Percentiles rank a stretch among this genome's conserved stretches.
phyloP scores from a whole-genome alignment of 2,113 vertebrate genomes.

The Oenanthe melanoleuca region DNA sequence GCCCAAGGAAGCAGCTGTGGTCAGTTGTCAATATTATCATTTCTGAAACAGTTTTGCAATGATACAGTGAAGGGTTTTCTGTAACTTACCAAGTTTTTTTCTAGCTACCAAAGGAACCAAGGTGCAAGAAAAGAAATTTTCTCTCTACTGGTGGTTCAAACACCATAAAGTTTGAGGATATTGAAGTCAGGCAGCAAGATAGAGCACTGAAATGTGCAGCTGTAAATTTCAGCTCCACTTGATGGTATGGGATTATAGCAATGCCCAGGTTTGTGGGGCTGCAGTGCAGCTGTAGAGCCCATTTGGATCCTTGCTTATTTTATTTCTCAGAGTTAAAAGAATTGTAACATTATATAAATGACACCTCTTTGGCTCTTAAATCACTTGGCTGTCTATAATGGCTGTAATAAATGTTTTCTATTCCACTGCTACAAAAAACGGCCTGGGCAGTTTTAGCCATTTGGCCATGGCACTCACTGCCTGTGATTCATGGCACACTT shows the following conservation, averaged over 20 bases:
- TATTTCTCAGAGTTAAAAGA: constrained; percentile 12
- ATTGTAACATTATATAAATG: constrained; percentile 17
- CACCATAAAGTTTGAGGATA: not conserved
- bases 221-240: not conserved
- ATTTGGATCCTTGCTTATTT: not conserved
- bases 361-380: constrained; percentile 35
- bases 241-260: not conserved
- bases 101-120: not conserved
- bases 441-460: not conserved
- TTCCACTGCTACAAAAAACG: not conserved
- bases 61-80: not conserved
- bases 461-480: not conserved
- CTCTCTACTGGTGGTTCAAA: not conserved
- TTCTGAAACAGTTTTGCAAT: not conserved
- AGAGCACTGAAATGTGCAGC: not conserved
- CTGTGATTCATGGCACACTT: constrained; percentile 33
- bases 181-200: not conserved
- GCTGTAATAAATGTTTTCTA: constrained; percentile 44
- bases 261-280: not conserved
- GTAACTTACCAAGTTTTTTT: not conserved
- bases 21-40: not conserved
- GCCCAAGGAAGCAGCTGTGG: not conserved
- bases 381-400: constrained; percentile 40
- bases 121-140: not conserved
- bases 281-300: not conserved